These are phyloP conservation scores for Heteromormyrus szaboi DNA, from an alignment of 2,797 vertebrate genomes.

Conservation along the genomic window DNA sequence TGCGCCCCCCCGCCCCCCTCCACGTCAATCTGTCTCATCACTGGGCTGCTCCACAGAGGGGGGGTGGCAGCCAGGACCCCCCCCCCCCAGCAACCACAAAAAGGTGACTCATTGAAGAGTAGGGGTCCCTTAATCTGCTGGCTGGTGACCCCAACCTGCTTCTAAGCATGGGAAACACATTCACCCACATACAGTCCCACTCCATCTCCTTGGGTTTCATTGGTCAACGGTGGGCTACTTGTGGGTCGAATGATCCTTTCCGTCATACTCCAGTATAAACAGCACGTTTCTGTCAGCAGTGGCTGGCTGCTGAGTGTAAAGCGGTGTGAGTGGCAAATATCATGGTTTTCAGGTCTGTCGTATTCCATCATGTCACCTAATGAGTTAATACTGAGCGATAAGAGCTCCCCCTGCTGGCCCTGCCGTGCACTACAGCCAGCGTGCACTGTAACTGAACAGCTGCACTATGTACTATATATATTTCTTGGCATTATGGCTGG, in stretches of 20 bases:
- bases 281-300: not conserved
- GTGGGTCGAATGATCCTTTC: not conserved
- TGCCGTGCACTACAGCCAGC: not conserved
- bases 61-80: slow-evolving; percentile 31
- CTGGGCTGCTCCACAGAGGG: slow-evolving; percentile 48
- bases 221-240: not conserved
- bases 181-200: not conserved
- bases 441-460: not conserved
- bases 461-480: not conserved
- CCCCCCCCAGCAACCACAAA: slow-evolving; percentile 33
- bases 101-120: not conserved
- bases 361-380: not conserved
- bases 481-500: not conserved
- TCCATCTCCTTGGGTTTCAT: not conserved
- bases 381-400: not conserved
- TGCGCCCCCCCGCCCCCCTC: slow-evolving; percentile 38
- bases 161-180: not conserved
- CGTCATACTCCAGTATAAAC: not conserved
- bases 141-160: not conserved
- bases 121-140: not conserved
- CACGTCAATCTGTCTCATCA: slow-evolving; percentile 49
- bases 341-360: not conserved
- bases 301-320: not conserved
- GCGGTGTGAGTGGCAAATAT: not conserved
- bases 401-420: not conserved